phyloP scores from a whole-genome alignment of 2,797 vertebrate species.

The Phalanger gymnotis region DNA sequence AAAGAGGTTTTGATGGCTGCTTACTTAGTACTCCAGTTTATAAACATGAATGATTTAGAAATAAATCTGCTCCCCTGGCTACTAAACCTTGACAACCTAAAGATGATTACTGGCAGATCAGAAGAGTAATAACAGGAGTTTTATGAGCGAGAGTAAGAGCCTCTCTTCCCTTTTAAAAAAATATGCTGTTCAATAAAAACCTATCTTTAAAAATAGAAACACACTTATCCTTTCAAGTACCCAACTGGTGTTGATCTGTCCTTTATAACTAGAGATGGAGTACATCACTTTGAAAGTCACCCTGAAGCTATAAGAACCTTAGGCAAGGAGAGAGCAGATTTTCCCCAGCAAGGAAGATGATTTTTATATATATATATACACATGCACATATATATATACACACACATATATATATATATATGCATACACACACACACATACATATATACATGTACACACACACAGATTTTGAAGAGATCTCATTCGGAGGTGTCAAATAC shows the following conservation, averaged over 20 bases:
- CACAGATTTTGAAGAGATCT: constrained; percentile 51
- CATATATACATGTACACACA: no score
- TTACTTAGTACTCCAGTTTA: constrained; percentile 40
- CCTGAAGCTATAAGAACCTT: constrained; percentile 28
- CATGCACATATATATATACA: no score
- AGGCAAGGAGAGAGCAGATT: neutral
- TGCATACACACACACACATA: no score
- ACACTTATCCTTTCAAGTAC: constrained; percentile 24
- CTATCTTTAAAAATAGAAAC: constrained; percentile 54
- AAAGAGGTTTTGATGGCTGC: neutral
- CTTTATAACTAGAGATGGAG: constrained; percentile 37
- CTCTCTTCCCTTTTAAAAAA: constrained; percentile 26
- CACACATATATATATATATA: no score
- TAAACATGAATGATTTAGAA: constrained; percentile 50
- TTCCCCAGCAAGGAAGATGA: constrained; percentile 11
- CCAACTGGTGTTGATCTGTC: constrained; percentile 42
- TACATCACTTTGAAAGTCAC: constrained; percentile 54
- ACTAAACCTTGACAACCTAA: constrained; percentile 36
- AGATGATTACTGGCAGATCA: constrained; percentile 7
- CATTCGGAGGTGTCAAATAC: constrained; percentile 41
- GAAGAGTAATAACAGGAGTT: constrained; percentile 46
- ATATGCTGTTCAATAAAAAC: constrained; percentile 35
- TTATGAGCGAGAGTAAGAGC: neutral
- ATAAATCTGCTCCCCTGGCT: constrained; percentile 1
- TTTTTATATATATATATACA: no score